A percentile compares a stretch with the other conserved stretches of the same genome.
Conservation (phyloP, 1,140 invertebrate genomes). For the Colletes latitarsis region DNA sequence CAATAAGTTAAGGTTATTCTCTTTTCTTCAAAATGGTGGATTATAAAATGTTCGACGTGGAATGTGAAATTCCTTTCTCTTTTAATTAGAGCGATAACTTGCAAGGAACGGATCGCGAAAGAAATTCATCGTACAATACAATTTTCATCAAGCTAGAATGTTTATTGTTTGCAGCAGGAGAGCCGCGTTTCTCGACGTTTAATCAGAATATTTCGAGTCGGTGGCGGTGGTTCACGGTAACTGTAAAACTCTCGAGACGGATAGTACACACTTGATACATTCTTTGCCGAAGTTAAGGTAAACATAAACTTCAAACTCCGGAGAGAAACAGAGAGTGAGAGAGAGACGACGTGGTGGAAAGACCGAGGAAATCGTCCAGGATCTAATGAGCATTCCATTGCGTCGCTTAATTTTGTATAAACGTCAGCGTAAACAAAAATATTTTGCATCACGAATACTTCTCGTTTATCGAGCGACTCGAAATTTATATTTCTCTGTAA, state of each 20-base stretch:
- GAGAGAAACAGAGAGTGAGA: constrained; percentile 37
- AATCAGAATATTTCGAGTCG: constrained; percentile 60
- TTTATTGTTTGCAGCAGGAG: constrained; percentile 61
- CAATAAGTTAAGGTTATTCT: neutral
- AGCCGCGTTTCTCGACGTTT: constrained; percentile 49
- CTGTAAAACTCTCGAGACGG: constrained; percentile 65
- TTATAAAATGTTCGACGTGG: too few species aligned
- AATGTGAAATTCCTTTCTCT: neutral
- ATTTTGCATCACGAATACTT: neutral
- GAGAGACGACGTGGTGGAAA: neutral
- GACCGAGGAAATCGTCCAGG: constrained; percentile 11
- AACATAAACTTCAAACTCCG: constrained; percentile 61
- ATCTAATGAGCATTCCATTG: constrained; percentile 37
- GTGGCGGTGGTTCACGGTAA: constrained; percentile 44
- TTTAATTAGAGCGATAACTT: constrained; percentile 28
- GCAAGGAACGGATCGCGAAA: constrained; percentile 1
- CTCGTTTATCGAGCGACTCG: neutral
- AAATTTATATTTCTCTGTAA: neutral
- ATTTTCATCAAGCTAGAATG: constrained; percentile 60
- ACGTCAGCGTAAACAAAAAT: constrained; percentile 3
- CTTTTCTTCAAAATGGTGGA: neutral
- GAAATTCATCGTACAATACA: constrained; percentile 49
- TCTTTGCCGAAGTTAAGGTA: constrained; percentile 64
- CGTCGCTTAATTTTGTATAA: constrained; percentile 31
- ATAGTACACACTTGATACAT: constrained; percentile 66